A percentile compares a stretch with the other conserved stretches of the same genome.
phyloP scores from a whole-genome alignment of 2,797 vertebrate species.

The Megalops cyprinoides region DNA sequence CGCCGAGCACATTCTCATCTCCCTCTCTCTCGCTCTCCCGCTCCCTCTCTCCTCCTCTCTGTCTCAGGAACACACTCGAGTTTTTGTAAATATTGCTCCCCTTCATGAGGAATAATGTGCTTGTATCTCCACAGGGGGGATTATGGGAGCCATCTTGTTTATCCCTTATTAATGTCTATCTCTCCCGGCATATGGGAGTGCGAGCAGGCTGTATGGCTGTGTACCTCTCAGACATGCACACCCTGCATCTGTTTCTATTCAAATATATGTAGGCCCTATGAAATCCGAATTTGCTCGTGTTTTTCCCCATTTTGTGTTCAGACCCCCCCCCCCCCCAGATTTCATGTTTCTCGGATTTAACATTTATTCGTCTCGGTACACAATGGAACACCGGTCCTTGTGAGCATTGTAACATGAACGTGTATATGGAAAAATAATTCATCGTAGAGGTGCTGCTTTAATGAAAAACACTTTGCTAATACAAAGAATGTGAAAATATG shows the following conservation, averaged over 20 bases:
- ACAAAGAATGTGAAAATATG: background rate
- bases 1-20: constrained; percentile 49
- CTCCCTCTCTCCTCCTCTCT: constrained; percentile 31
- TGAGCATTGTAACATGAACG: background rate
- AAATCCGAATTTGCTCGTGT: background rate
- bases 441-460: background rate
- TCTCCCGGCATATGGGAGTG: constrained; percentile 26
- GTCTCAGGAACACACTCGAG: constrained; percentile 58
- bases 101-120: constrained; percentile 64
- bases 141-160: constrained; percentile 72
- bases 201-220: background rate
- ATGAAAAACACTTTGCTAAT: background rate
- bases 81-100: constrained; percentile 72
- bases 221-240: background rate
- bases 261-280: background rate
- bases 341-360: too few species aligned
- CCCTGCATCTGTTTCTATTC: background rate
- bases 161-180: constrained; percentile 65
- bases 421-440: background rate
- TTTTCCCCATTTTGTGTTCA: background rate
- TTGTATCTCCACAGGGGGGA: constrained; percentile 61
- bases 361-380: too few species aligned
- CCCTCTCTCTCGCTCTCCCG: constrained; percentile 42
- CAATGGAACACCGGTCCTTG: too few species aligned
- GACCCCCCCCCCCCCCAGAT: too few species aligned